phyloP scores from a whole-genome alignment of 2,113 vertebrate genomes.

The Micromys minutus region DNA sequence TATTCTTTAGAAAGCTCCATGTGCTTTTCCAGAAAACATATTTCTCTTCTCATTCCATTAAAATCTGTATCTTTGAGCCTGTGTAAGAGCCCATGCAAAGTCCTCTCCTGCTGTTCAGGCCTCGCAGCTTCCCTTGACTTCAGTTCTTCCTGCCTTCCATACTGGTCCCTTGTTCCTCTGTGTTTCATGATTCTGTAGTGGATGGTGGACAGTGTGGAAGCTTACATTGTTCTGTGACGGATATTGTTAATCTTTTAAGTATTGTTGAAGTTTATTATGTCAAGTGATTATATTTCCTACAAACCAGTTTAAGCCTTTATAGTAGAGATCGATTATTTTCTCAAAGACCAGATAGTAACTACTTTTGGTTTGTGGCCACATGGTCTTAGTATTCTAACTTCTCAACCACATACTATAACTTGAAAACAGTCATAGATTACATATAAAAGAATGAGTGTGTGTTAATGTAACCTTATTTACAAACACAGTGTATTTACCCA shows the following conservation, averaged over 20 bases:
- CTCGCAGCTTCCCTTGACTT: background rate
- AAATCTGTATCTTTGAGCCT: background rate
- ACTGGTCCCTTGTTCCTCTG: background rate
- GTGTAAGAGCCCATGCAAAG: too few relatives aligned
- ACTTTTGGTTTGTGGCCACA: background rate
- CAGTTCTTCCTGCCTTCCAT: slow-evolving; percentile 17
- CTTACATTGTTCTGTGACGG: background rate
- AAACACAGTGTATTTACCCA: background rate
- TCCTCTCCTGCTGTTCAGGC: background rate
- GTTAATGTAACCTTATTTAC: background rate
- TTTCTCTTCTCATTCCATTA: background rate
- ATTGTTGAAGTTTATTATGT: background rate
- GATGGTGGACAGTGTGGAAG: background rate
- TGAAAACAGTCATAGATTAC: background rate
- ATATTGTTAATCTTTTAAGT: slow-evolving; percentile 5
- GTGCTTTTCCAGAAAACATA: background rate
- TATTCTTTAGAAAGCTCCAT: background rate
- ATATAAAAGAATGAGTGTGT: background rate
- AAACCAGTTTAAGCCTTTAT: background rate
- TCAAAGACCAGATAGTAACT: background rate
- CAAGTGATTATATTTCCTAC: background rate
- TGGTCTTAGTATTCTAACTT: background rate
- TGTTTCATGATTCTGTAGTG: background rate
- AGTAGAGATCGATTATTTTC: background rate
- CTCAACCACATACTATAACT: background rate